A percentile compares a stretch with the other conserved stretches of the same genome.
Evolutionary conservation across 2,888 invertebrate genomes (phyloP).

Genomic region (Lepeophtheirus nordmannii): DNA sequence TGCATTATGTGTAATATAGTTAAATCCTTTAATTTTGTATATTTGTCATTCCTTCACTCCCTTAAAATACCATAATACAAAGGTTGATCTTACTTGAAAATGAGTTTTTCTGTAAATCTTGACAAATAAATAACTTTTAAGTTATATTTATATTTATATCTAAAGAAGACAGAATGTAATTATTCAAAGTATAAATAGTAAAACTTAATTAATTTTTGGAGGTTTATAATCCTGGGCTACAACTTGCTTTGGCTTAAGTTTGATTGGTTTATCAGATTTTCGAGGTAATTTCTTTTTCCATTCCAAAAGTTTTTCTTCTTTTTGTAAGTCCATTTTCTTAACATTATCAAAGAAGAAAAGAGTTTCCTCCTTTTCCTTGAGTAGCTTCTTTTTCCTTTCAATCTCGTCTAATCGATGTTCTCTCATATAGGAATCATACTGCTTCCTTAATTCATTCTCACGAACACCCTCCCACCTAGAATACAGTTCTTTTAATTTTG

Average conservation of each 20-base stretch:
- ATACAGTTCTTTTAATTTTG: neutral
- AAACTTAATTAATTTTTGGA: neutral
- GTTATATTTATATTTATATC: too few relatives aligned
- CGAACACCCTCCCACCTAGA: neutral
- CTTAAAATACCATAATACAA: too few relatives aligned
- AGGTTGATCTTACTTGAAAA: too few relatives aligned
- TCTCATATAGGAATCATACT: slow-evolving; percentile 1
- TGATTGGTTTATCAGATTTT: neutral
- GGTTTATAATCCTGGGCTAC: slow-evolving; percentile 13
- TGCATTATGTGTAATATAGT: too few relatives aligned
- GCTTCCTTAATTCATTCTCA: slow-evolving; percentile 3
- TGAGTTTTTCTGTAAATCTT: too few relatives aligned
- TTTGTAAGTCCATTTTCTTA: neutral
- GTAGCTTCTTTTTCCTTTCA: neutral
- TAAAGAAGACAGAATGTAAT: too few relatives aligned
- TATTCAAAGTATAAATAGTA: neutral
- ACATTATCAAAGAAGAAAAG: slow-evolving; percentile 10
- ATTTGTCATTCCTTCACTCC: too few relatives aligned
- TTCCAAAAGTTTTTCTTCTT: slow-evolving; percentile 7
- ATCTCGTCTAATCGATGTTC: slow-evolving; percentile 4
- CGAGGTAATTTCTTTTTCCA: slow-evolving; percentile 3
- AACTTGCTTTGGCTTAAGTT: slow-evolving; percentile 9
- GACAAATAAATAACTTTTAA: too few relatives aligned
- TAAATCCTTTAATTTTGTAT: too few relatives aligned
- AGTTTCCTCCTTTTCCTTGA: neutral